Evolutionary conservation across 35 echinoderm and acorn worm genomes (phyloP).

Genomic region (Amphiura filiformis): DNA sequence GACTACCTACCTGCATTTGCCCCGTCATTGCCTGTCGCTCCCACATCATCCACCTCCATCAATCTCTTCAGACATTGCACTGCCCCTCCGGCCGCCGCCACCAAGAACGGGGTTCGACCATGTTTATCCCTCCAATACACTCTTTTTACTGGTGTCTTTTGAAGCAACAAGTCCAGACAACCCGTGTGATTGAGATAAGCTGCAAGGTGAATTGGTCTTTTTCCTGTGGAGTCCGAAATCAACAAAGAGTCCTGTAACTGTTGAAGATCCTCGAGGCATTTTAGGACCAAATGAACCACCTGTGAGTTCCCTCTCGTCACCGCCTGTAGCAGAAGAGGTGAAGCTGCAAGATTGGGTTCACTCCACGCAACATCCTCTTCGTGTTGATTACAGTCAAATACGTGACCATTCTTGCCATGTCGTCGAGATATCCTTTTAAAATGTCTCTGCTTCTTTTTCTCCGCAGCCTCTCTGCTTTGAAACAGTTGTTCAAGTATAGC

Average conservation of each 20-base stretch:
- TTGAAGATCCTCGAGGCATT: constrained; percentile 9
- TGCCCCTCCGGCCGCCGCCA: constrained; percentile 23
- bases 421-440: neutral
- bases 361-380: neutral
- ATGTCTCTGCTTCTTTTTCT: neutral
- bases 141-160: neutral
- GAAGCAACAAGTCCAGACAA: constrained; percentile 16
- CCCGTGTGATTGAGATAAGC: constrained; percentile 10
- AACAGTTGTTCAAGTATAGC: constrained; percentile 15
- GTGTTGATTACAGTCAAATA: neutral
- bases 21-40: constrained; percentile 1
- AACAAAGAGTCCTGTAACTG: neutral
- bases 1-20: constrained; percentile 10
- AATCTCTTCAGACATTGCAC: constrained; percentile 29
- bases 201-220: constrained; percentile 22
- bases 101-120: neutral
- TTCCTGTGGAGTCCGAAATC: neutral
- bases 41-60: constrained; percentile 17
- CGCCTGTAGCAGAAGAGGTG: constrained; percentile 22
- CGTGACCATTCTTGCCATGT: neutral
- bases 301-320: constrained; percentile 10
- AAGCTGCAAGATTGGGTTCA: neutral
- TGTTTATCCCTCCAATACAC: constrained; percentile 22
- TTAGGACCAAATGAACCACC: constrained; percentile 27
- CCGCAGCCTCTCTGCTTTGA: neutral